These are phyloP conservation scores for Tapirus terrestris DNA, from an alignment of 2,113 vertebrate genomes.

Conservation along the genomic window DNA sequence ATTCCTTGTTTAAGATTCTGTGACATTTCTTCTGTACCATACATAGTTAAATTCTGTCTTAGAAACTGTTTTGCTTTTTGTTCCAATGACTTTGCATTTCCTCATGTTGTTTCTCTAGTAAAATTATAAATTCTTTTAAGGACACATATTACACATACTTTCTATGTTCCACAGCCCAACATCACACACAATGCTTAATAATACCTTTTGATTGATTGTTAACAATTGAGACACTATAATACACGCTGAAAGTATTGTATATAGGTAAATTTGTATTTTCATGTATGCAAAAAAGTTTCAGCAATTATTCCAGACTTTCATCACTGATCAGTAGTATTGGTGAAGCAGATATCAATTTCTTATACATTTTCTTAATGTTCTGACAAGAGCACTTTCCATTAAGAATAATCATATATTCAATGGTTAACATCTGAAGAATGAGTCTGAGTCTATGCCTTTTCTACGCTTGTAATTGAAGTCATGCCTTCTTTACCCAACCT, in stretches of 20 bases:
- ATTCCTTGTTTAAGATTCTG: neutral
- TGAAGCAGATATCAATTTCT: neutral
- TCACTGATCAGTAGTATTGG: neutral
- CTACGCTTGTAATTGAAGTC: neutral
- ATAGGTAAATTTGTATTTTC: neutral
- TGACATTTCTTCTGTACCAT: neutral
- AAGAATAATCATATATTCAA: neutral
- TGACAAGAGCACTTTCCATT: neutral
- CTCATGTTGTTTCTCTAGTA: neutral
- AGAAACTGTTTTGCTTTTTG: neutral
- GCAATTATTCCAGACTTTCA: neutral
- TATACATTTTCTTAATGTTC: neutral
- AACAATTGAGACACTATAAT: neutral
- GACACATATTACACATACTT: neutral
- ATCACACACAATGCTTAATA: neutral
- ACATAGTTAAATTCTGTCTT: neutral
- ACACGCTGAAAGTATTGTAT: neutral
- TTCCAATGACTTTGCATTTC: neutral
- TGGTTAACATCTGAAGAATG: neutral
- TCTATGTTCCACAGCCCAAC: neutral
- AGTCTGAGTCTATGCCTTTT: neutral
- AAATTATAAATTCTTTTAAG: neutral
- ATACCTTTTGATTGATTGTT: neutral
- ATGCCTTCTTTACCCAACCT: neutral
- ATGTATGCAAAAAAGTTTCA: neutral